Conservation (phyloP, 2,113 vertebrate genomes). For the Plotosus lineatus region DNA sequence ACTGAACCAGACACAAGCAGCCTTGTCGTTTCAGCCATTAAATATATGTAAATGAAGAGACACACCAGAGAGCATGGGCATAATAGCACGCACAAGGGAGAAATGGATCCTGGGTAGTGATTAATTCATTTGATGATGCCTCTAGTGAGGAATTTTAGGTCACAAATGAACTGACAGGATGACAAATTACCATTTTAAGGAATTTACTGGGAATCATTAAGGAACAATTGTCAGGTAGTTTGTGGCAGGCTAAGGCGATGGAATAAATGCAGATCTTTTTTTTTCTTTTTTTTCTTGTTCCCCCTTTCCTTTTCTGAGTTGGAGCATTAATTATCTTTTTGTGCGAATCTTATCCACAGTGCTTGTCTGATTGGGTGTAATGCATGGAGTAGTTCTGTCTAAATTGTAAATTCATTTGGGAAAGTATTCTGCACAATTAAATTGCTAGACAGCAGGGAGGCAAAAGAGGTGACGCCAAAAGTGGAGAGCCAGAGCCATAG, state of each 20-base stretch:
- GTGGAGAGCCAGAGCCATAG: constrained; percentile 63
- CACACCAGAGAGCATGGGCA: constrained; percentile 94
- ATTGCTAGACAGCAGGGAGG: constrained; percentile 74
- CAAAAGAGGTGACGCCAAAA: constrained; percentile 79
- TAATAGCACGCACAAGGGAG: constrained; percentile 98
- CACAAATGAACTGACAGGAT: constrained; percentile 99
- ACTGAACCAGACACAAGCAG: constrained; percentile 92
- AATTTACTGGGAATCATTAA: constrained; percentile 99
- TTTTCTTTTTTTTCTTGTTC: constrained; percentile 57
- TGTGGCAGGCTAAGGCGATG: constrained; percentile 90
- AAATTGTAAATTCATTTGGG: constrained; percentile 87
- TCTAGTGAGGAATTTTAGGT: constrained; percentile 99
- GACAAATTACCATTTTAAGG: constrained; percentile 99
- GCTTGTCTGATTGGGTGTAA: constrained; percentile 82
- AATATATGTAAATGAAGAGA: constrained; percentile 99
- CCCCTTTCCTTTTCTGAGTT: constrained; percentile 79
- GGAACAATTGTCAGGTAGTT: constrained; percentile 99
- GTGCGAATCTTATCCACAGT: constrained; percentile 70
- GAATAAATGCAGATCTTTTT: constrained; percentile 91
- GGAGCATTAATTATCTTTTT: constrained; percentile 93
- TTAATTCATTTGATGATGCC: constrained; percentile 99
- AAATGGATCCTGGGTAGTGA: constrained; percentile 99
- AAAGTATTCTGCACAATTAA: constrained; percentile 86
- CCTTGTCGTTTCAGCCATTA: constrained; percentile 96
- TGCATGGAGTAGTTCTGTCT: constrained; percentile 85